Evolutionary conservation across 1,140 invertebrate genomes (phyloP), one percentile per base, ranked within the genome.

Genomic region (Leptinotarsa undecemlineata): DNA sequence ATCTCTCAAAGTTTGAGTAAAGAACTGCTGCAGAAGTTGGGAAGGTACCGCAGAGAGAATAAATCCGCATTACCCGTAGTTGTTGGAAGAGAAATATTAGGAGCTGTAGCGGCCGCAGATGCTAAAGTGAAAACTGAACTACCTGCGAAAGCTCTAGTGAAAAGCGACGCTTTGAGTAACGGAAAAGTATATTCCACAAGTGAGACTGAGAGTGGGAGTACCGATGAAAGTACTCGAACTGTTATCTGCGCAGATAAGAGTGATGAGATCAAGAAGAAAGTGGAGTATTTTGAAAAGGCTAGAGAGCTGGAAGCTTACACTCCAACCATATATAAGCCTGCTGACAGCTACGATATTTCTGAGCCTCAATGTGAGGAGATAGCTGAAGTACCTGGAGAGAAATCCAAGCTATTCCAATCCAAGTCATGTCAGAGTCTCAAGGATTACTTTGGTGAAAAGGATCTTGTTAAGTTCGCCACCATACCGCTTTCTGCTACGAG

Each of bases 241-340:
- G 91, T 90, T 0, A 90, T 92, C 86, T 88, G 74, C 84, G 86
- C 63, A 84, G 75, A 23, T 83, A 83, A 81, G 70, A 86, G 86
- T 71, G 89, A 90, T 71, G 89, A 90, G 71, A 90, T 94, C 1
- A 88, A 88, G 63, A 89, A 90, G 72, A 94, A 93, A 84, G 92
- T 95, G 2, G 90, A 94, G 81, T 94, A 92, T 84, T 95, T 94
- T 81, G 93, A 94, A 84, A 91, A 89, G 17, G 90, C 90, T 0
- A 85, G 87, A 64, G 84, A 85, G 42, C 81, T 85, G 17, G 84
- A 86, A 61, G 80, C 84, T 5, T 79, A 81, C 48, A 81, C 85
- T 15, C 87, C 87, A 47, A 88, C 87, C 17, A 84, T 89, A 68
- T 88, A 90, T 79, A 89, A 88, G 74, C 86, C 88, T 0, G 87